Evolutionary conservation across 2,113 vertebrate genomes (phyloP), one percentile per base, ranked within the genome.

Genomic region (Cavia porcellus): DNA sequence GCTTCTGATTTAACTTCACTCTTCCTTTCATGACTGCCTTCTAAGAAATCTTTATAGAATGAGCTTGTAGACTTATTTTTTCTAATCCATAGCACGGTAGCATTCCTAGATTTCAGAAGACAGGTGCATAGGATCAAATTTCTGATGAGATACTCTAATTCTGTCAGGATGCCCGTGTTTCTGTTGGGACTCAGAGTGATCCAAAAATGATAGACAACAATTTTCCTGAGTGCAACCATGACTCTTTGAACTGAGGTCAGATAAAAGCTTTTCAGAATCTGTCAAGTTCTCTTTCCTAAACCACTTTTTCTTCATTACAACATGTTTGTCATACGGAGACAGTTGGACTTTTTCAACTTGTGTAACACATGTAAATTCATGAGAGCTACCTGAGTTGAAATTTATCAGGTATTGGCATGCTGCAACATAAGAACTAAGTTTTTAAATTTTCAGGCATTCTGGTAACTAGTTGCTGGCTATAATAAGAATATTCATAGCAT

Each of bases 1-100:
- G 64, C 32, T 59, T 94, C n/a, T 86, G 8, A 86, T 91, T 95
- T 88, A 92, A 90, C 59, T 74, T 77, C 7, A 91, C 87, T 94
- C 32, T 96, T 91, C 20, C 30, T 82, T 52, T 92, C 50, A 38
- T 38, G 47, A 30, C 7, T 70, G 28, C 9, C 45, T 94, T 86
- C 66, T 38, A 47, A 80, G 62, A 80, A 75, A 85, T 82, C 10
- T 88, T 92, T 66, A 61, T 45, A 57, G 61, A 74, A 84, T 25
- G n/a, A 50, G 6, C 57, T 66, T 91, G n/a, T 83, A 74, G 79
- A 61, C 42, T 86, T 74, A 45, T 20, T 45, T 5, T 93, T 64
- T 15, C 30, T 70, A 38, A 79, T 79, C 15, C 6, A 1, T 13
- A 61, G 24, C 59, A 68, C 83, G 72, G 8, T 59, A 61, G n/a